Base-by-base conservation (phyloP, 2,888 invertebrate species). In the Melinaea marsaeus region DNA sequence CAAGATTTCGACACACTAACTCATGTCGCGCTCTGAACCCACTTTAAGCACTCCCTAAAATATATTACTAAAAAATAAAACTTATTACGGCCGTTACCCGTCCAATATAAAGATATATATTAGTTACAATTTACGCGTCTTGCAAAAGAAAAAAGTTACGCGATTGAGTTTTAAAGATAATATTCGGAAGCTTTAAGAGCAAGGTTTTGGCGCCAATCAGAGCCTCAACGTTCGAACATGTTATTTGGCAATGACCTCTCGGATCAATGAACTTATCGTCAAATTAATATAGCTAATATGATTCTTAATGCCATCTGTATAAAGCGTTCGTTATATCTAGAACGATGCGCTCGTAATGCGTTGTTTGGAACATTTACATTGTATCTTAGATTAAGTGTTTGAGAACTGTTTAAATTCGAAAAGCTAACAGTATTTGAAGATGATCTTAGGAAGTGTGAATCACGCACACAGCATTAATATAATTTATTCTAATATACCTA, bases 241-340 rank as follows among this genome's bases (percentile, higher is more conserved):
- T 83, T 84, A 87, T 89, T 90, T 85, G 89, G 88, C 89, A 89
- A 88, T 88, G 89, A 89, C 87, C 89, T 81, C 85, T 69, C 75
- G 74, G 87, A 77, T 86, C 88, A 77, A 79, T 82, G 83, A 85
- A 79, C 88, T 74, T 80, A 57, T 55, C 58, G 54, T 33, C 62
- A 56, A 60, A 65, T 64, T 68, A 72, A 65, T 63, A 64, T 65
- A 58, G 60, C 66, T 66, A 71, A 69, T 64, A 68, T 74, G 67
- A 69, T 65, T 69, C 67, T 69, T 69, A 70, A 66, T 62, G 33
- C 56, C 58, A 13, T 45, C 55, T 37, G 62, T 32, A 67, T 59
- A 62, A 62, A 66, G 47, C 55, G 56, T 35, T 66, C 58, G n/a
- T 55, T 48, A 62, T 13, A 64, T 57, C 47, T 60, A 57, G 56